Conservation (phyloP, 2,797 vertebrate genomes). For the Cephalopachus bancanus region DNA sequence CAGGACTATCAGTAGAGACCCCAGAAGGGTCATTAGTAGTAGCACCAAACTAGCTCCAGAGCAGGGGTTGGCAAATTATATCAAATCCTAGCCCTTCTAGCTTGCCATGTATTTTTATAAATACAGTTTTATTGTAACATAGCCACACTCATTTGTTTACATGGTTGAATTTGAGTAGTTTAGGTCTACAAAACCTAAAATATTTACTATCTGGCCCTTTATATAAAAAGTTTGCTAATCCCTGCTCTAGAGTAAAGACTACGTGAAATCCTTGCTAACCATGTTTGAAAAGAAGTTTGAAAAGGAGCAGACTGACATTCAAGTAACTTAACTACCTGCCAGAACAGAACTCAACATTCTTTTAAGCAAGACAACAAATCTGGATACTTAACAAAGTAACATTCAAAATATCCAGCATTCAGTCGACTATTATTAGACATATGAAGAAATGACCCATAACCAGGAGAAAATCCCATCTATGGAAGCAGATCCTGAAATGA, state of each 20-base stretch:
- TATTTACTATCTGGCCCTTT: conserved; percentile 15
- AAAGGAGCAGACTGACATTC: neutral
- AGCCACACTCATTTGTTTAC: conserved; percentile 29
- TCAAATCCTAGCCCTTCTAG: neutral
- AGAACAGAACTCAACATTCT: neutral
- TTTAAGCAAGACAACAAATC: conserved; percentile 53
- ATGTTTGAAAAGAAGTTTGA: conserved; percentile 43
- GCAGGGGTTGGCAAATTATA: neutral
- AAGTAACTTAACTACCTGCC: neutral
- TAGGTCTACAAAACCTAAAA: conserved; percentile 41
- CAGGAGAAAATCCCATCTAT: neutral
- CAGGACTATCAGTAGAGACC: neutral
- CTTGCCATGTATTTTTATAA: conserved; percentile 38
- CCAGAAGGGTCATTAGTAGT: neutral
- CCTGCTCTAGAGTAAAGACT: conserved; percentile 7
- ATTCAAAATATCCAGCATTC: neutral
- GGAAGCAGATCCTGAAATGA: conserved; percentile 51
- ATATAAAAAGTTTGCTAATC: neutral
- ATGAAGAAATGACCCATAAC: neutral
- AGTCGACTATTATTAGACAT: neutral
- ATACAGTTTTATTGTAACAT: conserved; percentile 41
- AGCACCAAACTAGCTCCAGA: neutral
- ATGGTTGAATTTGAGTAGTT: neutral
- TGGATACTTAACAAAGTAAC: neutral
- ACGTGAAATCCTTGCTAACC: neutral